Percentiles rank a stretch among this genome's conserved stretches.
Conservation (phyloP, 2,888 invertebrate species). For the Sesamia inferens region DNA sequence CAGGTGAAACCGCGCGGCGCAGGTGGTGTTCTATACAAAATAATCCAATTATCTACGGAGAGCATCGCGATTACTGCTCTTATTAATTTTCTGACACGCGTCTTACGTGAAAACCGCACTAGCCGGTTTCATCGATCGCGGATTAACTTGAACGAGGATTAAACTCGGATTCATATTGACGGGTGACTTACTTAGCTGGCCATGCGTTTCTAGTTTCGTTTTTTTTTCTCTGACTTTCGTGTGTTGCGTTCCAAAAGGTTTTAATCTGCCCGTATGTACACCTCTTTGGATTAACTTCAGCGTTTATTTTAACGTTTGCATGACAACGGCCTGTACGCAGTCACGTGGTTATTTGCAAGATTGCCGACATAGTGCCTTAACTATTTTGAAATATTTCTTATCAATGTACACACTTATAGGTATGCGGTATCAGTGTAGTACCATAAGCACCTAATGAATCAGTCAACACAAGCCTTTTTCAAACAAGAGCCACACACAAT, state of each 20-base stretch:
- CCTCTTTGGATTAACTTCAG: not conserved
- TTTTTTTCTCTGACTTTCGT: not conserved
- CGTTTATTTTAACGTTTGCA: not conserved
- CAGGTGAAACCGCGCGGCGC: too few relatives aligned
- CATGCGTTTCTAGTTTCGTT: not conserved
- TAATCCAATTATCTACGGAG: slow-evolving; percentile 44
- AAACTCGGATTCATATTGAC: slow-evolving; percentile 38
- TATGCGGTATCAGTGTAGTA: slow-evolving; percentile 27
- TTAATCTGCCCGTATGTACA: slow-evolving; percentile 15
- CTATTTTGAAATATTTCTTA: slow-evolving; percentile 33
- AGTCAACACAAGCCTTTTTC: slow-evolving; percentile 13
- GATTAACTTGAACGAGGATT: slow-evolving; percentile 46
- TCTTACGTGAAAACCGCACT: slow-evolving; percentile 44
- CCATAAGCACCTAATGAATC: not conserved
- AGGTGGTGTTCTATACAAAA: slow-evolving; percentile 13
- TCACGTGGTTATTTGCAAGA: slow-evolving; percentile 15
- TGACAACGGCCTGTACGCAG: not conserved
- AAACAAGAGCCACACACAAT: slow-evolving; percentile 27
- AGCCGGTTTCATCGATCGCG: slow-evolving; percentile 32
- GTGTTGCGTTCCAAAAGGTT: slow-evolving; percentile 10
- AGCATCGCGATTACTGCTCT: slow-evolving; percentile 36
- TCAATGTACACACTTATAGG: slow-evolving; percentile 9
- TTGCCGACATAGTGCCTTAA: slow-evolving; percentile 4
- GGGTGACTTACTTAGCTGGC: slow-evolving; percentile 6
- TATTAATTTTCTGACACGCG: slow-evolving; percentile 41